These are phyloP conservation scores for Coenonympha arcania DNA, from an alignment of 2,888 invertebrate species.

Conservation along the genomic window DNA sequence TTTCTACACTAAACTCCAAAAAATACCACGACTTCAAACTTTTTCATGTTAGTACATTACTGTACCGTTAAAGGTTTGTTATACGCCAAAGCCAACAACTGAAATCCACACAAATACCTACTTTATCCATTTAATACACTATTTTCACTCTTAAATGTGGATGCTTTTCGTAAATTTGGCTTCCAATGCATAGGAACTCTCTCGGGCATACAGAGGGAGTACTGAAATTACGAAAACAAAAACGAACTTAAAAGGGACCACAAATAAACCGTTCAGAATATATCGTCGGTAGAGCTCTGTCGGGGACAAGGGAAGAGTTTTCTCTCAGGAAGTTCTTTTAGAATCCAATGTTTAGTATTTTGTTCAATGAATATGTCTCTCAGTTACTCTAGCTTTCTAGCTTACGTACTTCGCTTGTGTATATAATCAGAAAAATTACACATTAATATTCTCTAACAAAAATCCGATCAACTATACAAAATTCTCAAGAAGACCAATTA, in stretches of 20 bases:
- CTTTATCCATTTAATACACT: conserved; percentile 74
- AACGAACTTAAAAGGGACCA: conserved; percentile 44
- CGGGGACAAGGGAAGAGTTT: conserved; percentile 1
- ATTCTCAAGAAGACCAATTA: conserved; percentile 39
- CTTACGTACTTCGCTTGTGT: conserved; percentile 27
- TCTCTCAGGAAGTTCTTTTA: conserved; percentile 3
- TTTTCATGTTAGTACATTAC: conserved; percentile 27
- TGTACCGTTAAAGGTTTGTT: conserved; percentile 20
- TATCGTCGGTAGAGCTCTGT: conserved; percentile 17
- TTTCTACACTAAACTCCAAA: conserved; percentile 57
- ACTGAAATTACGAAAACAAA: conserved; percentile 64
- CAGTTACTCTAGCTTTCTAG: conserved; percentile 29
- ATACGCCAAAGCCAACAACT: conserved; percentile 28
- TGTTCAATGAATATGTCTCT: conserved; percentile 4
- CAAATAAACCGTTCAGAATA: conserved; percentile 18
- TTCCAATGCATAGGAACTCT: conserved; percentile 74
- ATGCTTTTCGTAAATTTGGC: conserved; percentile 73
- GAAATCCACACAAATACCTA: conserved; percentile 51
- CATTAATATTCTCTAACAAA: conserved; percentile 26
- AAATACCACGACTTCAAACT: conserved; percentile 41
- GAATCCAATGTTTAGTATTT: not conserved
- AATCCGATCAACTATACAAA: conserved; percentile 28
- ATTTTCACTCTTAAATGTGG: conserved; percentile 74
- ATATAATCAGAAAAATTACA: conserved; percentile 23
- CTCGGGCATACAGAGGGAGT: conserved; percentile 73